Conservation (phyloP, 2,113 vertebrate species). For the Oryzias curvinotus region DNA sequence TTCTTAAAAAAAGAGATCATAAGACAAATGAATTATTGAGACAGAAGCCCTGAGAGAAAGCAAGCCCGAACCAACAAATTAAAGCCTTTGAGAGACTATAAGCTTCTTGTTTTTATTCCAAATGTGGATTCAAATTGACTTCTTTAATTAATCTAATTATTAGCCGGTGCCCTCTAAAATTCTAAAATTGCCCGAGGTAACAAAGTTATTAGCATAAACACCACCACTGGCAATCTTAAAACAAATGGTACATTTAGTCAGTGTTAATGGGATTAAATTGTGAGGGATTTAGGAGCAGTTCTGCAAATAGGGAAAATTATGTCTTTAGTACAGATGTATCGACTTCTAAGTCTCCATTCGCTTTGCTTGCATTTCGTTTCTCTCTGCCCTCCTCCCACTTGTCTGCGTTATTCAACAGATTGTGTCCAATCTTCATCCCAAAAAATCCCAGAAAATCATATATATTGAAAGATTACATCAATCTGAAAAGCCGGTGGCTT, state of each 20-base stretch:
- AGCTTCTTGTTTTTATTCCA: conserved; percentile 80
- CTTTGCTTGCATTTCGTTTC: conserved; percentile 76
- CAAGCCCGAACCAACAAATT: conserved; percentile 73
- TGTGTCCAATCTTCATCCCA: conserved; percentile 79
- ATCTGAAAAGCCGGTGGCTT: conserved; percentile 73
- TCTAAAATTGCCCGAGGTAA: conserved; percentile 73
- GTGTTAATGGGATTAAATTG: conserved; percentile 81
- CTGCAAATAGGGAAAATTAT: conserved; percentile 67
- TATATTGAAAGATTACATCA: conserved; percentile 83
- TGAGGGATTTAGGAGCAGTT: conserved; percentile 70
- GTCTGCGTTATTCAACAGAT: conserved; percentile 76
- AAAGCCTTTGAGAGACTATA: conserved; percentile 71
- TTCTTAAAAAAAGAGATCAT: conserved; percentile 37
- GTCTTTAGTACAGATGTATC: conserved; percentile 73
- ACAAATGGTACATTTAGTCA: conserved; percentile 84
- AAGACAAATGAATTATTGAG: conserved; percentile 54
- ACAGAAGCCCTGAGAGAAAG: conserved; percentile 52
- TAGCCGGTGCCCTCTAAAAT: conserved; percentile 80
- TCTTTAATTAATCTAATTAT: conserved; percentile 82
- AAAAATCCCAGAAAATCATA: conserved; percentile 81
- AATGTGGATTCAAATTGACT: conserved; percentile 81
- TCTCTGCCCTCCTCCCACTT: conserved; percentile 55
- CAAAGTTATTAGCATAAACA: conserved; percentile 80
- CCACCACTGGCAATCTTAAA: conserved; percentile 79
- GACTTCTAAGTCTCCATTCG: conserved; percentile 64